A percentile compares a stretch with the other conserved stretches of the same genome.
Conservation (phyloP, 2,113 vertebrate species). For the Rhombomys opimus region DNA sequence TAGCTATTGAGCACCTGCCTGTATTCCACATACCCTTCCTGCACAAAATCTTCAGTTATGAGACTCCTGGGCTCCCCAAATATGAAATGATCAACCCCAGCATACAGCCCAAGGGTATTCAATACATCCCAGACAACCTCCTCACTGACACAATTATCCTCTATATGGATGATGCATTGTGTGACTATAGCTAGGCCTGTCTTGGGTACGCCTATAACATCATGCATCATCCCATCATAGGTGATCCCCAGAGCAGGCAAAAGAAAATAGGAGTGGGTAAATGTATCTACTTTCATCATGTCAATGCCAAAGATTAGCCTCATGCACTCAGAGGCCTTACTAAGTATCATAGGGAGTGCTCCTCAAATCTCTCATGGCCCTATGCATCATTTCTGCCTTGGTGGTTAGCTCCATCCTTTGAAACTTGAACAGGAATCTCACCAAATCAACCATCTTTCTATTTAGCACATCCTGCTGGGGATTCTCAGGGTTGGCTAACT, state of each 20-base stretch:
- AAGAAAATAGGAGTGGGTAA: neutral
- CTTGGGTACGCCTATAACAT: neutral
- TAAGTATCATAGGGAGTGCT: neutral
- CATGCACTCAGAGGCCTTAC: neutral
- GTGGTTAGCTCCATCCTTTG: neutral
- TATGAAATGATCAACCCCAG: neutral
- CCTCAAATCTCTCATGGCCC: neutral
- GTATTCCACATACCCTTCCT: neutral
- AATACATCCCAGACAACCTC: neutral
- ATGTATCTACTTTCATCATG: neutral
- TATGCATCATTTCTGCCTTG: neutral
- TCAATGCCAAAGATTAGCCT: neutral
- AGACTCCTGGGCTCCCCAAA: neutral
- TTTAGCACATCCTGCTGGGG: neutral
- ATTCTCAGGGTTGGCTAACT: too few relatives aligned
- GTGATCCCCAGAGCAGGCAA: neutral
- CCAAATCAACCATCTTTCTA: neutral
- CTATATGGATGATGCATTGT: neutral
- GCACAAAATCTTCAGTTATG: neutral
- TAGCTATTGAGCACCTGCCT: neutral
- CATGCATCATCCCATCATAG: neutral
- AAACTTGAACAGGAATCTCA: constrained; percentile 18
- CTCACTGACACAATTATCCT: neutral
- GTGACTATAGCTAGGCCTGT: neutral
- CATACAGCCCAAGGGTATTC: neutral